A percentile compares a stretch with the other conserved stretches of the same genome.
Conservation (phyloP, 2,113 vertebrate genomes). For the Accipiter virgatus region DNA sequence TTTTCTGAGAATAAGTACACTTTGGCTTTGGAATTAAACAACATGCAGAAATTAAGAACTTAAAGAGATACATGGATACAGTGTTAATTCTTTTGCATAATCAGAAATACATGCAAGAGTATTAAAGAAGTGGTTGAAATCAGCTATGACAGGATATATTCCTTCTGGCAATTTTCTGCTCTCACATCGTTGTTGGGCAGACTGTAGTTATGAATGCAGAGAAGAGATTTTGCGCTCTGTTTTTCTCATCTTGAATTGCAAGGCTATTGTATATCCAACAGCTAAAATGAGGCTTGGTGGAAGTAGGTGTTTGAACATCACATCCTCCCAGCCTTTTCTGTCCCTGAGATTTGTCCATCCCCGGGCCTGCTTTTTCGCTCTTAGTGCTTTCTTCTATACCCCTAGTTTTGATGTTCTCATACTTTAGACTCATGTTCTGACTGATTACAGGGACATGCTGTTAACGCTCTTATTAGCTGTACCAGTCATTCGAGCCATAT, state of each 20-base stretch:
- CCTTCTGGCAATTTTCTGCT: not conserved
- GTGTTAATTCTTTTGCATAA: not conserved
- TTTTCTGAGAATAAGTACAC: not conserved
- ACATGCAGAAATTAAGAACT: not conserved
- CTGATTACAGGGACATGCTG: not conserved
- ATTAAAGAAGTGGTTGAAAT: not conserved
- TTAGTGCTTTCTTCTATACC: not conserved
- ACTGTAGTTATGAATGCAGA: not conserved
- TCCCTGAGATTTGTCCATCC: not conserved
- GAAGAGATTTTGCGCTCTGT: not conserved
- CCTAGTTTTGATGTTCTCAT: not conserved
- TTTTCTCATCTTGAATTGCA: not conserved
- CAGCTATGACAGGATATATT: not conserved
- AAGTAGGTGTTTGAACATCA: not conserved
- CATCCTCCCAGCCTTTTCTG: not conserved
- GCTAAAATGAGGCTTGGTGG: not conserved
- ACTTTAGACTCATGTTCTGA: not conserved
- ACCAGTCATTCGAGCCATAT: not conserved
- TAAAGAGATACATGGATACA: not conserved
- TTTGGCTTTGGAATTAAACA: not conserved
- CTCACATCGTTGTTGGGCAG: not conserved
- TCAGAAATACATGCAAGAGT: not conserved
- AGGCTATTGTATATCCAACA: not conserved
- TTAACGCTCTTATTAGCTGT: not conserved
- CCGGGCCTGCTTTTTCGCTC: not conserved